Evolutionary conservation across 2,888 invertebrate species (phyloP).

Genomic region (Ophioninae sp.): DNA sequence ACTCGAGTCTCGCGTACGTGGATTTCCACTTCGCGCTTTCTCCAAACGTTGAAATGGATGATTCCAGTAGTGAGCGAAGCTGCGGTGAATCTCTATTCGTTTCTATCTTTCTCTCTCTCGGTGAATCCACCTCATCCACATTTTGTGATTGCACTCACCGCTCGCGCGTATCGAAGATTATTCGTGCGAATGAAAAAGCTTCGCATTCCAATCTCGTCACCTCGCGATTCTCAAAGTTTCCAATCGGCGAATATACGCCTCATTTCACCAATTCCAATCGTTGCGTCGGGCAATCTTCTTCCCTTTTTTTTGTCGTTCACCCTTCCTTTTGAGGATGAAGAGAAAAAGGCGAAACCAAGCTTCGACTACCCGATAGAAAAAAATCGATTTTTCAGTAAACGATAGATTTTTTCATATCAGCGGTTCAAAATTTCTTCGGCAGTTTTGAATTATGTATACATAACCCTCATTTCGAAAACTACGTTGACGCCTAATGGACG

Average conservation of each 20-base stretch:
- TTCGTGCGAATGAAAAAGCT: conserved; percentile 46
- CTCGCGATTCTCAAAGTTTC: conserved; percentile 25
- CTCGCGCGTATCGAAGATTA: conserved; percentile 42
- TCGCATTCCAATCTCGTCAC: conserved; percentile 53
- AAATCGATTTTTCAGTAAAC: too few species aligned
- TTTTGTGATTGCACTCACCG: too few species aligned
- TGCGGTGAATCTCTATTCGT: conserved; percentile 45
- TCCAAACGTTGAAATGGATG: conserved; percentile 51
- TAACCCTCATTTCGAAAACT: conserved; percentile 48
- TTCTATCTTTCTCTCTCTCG: neutral
- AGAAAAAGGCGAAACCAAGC: too few species aligned
- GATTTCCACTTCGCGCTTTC: conserved; percentile 57
- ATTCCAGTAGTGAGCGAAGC: conserved; percentile 49
- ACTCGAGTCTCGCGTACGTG: conserved; percentile 51
- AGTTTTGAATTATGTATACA: neutral
- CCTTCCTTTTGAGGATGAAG: too few species aligned
- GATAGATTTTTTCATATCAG: too few species aligned
- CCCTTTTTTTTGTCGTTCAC: neutral
- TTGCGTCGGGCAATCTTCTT: too few species aligned
- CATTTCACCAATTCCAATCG: neutral
- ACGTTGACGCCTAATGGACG: conserved; percentile 22
- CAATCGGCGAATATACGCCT: neutral
- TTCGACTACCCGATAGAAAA: too few species aligned
- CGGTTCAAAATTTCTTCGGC: too few species aligned
- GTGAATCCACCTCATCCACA: neutral